Base-by-base conservation (phyloP, 2,888 invertebrate species). In the Luffia ferchaultella region DNA sequence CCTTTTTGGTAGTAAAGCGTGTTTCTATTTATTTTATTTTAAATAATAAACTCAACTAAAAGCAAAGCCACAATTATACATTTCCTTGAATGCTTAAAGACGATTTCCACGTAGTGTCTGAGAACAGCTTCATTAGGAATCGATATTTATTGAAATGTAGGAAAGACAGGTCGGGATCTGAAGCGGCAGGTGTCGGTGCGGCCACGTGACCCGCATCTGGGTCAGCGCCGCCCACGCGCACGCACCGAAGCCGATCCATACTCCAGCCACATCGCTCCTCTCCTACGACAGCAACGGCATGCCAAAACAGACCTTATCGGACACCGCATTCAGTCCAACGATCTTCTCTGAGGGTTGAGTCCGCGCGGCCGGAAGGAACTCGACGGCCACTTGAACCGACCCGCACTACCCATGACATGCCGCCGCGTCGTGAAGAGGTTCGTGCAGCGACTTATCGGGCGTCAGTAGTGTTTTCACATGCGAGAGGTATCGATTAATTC, bases 221-320 rank as follows among this genome's bases (percentile, higher is more conserved):
- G 82, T 80, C 82, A 82, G 73, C 74, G 73, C 69, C 78, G 76
- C 72, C 75, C 70, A 77, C 76, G 73, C 76, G 77, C 73, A 30
- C 30, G 30, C 30, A 30, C 30, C 30, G 30, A 3, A 3, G 30
- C 30, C 30, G 30, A 30, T 30, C 30, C 43, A 43, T n/a, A 16
- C 3, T 16, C n/a, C 43, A n/a, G 16, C 16, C n/a, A 5, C 16
- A 2, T 2, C 16, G 43, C 16, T 16, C 43, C 16, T 16, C 7
- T n/a, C 43, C 7, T n/a, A 43, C 7, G 43, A 3, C 43, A 3
- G 43, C 16, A n/a, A n/a, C 7, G n/a, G 7, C 16, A n/a, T n/a
- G 16, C 16, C n/a, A 15, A 16, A 42, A 15, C 7, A n/a, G n/a
- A n/a, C n/a, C 30, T 30, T 30, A 30, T 7, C 12, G 30, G 30